Conservation (phyloP, 2,797 vertebrate genomes). For the Arctocebus calabarensis region DNA sequence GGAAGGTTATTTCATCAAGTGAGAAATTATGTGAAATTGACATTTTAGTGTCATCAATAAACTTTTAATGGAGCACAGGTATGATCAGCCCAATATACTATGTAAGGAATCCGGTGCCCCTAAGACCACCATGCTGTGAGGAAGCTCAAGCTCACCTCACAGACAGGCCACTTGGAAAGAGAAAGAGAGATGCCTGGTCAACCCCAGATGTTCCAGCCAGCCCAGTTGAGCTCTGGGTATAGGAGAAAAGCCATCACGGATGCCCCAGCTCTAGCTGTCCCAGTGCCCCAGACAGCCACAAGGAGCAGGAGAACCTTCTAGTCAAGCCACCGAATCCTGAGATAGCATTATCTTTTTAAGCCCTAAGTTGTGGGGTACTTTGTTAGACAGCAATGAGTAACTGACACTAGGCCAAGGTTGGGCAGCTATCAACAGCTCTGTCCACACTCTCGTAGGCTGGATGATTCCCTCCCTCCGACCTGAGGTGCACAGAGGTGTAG, state of each 20-base stretch:
- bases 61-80: background rate
- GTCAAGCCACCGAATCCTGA: background rate
- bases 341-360: background rate
- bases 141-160: background rate
- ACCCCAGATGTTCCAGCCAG: too few species aligned
- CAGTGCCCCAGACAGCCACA: fast-evolving
- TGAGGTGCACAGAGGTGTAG: background rate
- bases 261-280: background rate
- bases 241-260: background rate
- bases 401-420: background rate
- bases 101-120: background rate
- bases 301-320: background rate
- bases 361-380: background rate
- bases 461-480: background rate
- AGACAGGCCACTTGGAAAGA: background rate
- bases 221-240: background rate
- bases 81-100: background rate
- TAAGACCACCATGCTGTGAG: background rate
- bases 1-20: background rate
- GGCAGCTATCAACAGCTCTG: too few species aligned
- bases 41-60: background rate
- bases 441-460: background rate
- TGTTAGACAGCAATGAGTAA: background rate
- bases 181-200: background rate
- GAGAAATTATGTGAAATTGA: background rate